A percentile compares a stretch with the other conserved stretches of the same genome.
Conservation (phyloP, 2,113 vertebrate genomes). For the Labeo catla region DNA sequence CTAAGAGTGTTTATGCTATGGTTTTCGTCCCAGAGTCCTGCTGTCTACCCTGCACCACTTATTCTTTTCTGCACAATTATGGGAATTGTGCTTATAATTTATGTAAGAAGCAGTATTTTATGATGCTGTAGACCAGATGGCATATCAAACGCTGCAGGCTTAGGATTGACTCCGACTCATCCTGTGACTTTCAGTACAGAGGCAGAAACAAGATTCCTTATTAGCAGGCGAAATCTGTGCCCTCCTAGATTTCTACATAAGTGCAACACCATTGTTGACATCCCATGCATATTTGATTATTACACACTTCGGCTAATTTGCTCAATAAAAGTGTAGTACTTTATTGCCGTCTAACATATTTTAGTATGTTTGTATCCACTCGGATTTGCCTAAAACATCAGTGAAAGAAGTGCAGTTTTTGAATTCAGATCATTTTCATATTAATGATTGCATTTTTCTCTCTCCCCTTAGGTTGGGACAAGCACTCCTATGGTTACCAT, state of each 20-base stretch:
- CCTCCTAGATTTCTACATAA: not conserved
- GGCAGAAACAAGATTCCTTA: conserved; percentile 27
- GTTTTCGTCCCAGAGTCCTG: not conserved
- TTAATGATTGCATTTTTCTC: conserved; percentile 52
- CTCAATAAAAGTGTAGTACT: not conserved
- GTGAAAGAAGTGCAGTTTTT: not conserved
- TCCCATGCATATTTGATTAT: not conserved
- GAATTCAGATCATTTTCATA: not conserved
- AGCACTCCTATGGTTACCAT: conserved; percentile 98
- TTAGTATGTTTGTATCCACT: not conserved
- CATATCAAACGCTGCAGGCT: conserved; percentile 29
- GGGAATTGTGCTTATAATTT: conserved; percentile 14
- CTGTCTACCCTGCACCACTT: not conserved
- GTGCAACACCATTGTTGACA: not conserved
- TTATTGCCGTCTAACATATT: not conserved
- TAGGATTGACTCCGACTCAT: conserved; percentile 8
- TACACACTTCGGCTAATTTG: not conserved
- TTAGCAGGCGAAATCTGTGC: not conserved
- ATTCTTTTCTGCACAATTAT: not conserved
- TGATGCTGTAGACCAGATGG: conserved; percentile 30
- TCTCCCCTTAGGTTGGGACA: conserved; percentile 90
- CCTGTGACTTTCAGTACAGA: not conserved
- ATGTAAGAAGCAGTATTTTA: conserved; percentile 20
- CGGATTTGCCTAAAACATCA: not conserved
- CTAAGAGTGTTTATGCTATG: not conserved